These are phyloP conservation scores for Chromis chromis DNA, from an alignment of 2,797 vertebrate species.

Conservation along the genomic window DNA sequence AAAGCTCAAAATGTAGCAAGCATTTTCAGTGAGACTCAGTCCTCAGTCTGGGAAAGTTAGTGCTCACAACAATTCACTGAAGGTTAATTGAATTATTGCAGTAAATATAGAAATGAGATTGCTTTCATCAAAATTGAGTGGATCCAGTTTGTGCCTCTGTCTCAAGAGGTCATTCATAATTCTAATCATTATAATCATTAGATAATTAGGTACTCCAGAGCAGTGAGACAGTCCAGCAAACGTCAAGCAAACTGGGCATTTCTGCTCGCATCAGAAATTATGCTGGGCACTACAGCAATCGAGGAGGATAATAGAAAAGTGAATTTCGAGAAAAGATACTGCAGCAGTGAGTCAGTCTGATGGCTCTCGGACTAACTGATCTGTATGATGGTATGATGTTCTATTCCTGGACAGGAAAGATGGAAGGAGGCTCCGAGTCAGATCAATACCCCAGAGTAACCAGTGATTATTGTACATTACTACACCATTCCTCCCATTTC, in stretches of 20 bases:
- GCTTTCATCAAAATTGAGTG: slow-evolving; percentile 12
- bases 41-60: slow-evolving; percentile 3
- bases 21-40: background rate
- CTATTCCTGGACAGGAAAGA: slow-evolving; percentile 64
- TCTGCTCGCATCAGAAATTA: slow-evolving; percentile 17
- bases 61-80: background rate
- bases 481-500: slow-evolving; percentile 58
- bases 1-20: background rate
- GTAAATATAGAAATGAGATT: background rate
- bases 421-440: slow-evolving; percentile 33
- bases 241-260: slow-evolving; percentile 1
- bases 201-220: slow-evolving; percentile 14
- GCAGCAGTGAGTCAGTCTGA: slow-evolving; percentile 44
- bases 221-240: slow-evolving; percentile 10
- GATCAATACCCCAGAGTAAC: slow-evolving; percentile 69
- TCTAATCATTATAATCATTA: slow-evolving; percentile 24
- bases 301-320: background rate
- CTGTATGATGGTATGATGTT: slow-evolving; percentile 35
- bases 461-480: slow-evolving; percentile 55
- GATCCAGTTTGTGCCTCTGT: slow-evolving; percentile 22
- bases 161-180: slow-evolving; percentile 19
- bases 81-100: slow-evolving; percentile 25
- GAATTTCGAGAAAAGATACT: slow-evolving; percentile 14
- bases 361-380: slow-evolving; percentile 26
- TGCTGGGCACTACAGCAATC: background rate